Evolutionary conservation across 2,888 invertebrate species (phyloP), one percentile per base, ranked within the genome.

Genomic region (Caenorhabditis japonica): DNA sequence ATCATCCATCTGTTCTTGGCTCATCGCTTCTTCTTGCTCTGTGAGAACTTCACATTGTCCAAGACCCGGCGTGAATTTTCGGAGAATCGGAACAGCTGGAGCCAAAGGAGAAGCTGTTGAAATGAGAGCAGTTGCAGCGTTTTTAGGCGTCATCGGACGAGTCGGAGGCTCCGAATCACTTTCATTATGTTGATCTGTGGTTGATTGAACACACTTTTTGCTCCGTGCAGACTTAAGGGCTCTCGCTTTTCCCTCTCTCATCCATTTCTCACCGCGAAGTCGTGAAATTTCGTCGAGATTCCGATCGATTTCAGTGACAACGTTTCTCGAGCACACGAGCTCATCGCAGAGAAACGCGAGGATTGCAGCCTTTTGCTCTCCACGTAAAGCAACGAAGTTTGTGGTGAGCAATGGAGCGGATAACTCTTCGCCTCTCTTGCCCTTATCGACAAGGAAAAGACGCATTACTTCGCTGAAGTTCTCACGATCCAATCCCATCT

Each of bases 291-390:
- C 92, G 78, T 97, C 96, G 51, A 97, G 90, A 71, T 93, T 92
- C 30, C 91, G 92, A 86, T 97, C 97, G 61, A 97, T 93, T 89
- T 96, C 95, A 33, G 93, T 52, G 55, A 80, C 71, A 10, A 80
- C 76, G 21, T 80, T 80, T 89, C 95, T 94, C 89, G 95, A 95
- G 89, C 94, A 94, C 44, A 97, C 91, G 81, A 97, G 90, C 88
- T 97, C 96, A 89, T 97, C 94, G 90, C 96, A 96, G 25, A 97
- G 91, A 90, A 93, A 95, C 1, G 94, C 93, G 49, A 97, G 89
- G 85, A 96, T 93, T 77, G 93, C 92, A 0, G 94, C 93, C 88
- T 97, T 97, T 80, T 92, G 92, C 0, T 93, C 93, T 2, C 95
- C 92, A 87, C 92, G 93, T 3, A 97, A 90, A 0, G 94, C 92